Base-by-base conservation (phyloP, 2,113 vertebrate genomes). In the Taurulus bubalis region DNA sequence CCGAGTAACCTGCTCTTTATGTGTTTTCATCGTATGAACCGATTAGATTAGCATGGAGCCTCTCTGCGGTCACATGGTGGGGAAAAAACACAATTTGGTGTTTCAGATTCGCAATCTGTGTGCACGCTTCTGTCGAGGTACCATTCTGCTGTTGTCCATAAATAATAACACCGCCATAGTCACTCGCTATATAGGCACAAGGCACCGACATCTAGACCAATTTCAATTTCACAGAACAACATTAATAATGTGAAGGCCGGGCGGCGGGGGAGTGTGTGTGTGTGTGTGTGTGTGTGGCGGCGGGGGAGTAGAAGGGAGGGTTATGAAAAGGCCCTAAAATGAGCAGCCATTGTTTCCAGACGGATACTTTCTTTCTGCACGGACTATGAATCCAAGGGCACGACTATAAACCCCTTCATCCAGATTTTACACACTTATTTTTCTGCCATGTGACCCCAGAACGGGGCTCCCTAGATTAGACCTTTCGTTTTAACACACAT, bases 141-240 rank as follows among this genome's bases (percentile, higher is more conserved):
- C n/a, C n/a, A n/a, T n/a, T n/a, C n/a, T n/a, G n/a, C n/a, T n/a
- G n/a, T n/a, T n/a, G n/a, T 15, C 12, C 42, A 45, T 45, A 45
- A 40, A 40, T 8, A 45, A 10, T 12, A 12, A 42, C 10, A 42
- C 40, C n/a, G n/a, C 40, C 14, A 42, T 42, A 42, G 4, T 6
- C 16, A 16, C 1, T 32, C 30, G 15, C 42, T 47, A 47, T 47
- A 47, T 6, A 2, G 42, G 15, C 15, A 18, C 42, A 6, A 47
- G 42, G 42, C 42, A 47, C 40, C 40, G 40, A 20, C 20, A 8
- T 51, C 47, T 8, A 51, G 7, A 51, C 20, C 49, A 51, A 51
- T 51, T 53, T 53, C 49, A 53, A n/a, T 53, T 53, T 53, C 49
- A 53, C 49, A 53, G 49, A 53, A 53, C 49, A 53, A 53, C 49